Percentiles rank a stretch among this genome's conserved stretches.
phyloP scores from a whole-genome alignment of 1,140 invertebrate species.

The Ephestia elutella region DNA sequence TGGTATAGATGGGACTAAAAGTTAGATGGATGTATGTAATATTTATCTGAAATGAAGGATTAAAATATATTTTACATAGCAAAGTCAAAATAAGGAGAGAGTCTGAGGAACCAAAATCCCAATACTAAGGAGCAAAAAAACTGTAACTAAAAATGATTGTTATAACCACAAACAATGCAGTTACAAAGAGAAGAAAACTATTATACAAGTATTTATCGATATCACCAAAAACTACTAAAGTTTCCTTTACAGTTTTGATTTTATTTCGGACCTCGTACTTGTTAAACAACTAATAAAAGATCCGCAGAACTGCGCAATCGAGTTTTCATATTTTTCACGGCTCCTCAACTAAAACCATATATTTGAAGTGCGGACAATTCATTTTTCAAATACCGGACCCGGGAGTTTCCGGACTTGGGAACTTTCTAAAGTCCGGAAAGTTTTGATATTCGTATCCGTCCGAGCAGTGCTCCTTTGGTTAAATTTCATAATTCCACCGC shows the following conservation, averaged over 20 bases:
- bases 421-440: conserved; percentile 40
- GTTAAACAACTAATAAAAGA: conserved; percentile 7
- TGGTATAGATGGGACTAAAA: no score
- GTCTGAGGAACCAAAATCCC: no score
- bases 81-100: no score
- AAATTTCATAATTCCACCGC: conserved; percentile 53
- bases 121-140: no score
- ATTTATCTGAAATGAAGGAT: no score
- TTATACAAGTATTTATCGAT: no score
- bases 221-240: background rate
- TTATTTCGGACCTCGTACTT: background rate
- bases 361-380: conserved; percentile 67
- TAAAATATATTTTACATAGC: no score
- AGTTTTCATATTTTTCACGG: conserved; percentile 5
- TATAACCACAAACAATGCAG: no score
- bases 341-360: conserved; percentile 52
- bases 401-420: conserved; percentile 36
- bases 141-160: background rate
- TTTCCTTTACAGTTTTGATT: background rate
- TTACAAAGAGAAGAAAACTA: no score
- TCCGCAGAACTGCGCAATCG: conserved; percentile 3
- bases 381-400: conserved; percentile 62
- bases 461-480: conserved; percentile 42
- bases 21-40: no score
- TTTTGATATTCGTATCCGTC: conserved; percentile 61